phyloP scores from a whole-genome alignment of 2,113 vertebrate species.

The Panthera tigris region DNA sequence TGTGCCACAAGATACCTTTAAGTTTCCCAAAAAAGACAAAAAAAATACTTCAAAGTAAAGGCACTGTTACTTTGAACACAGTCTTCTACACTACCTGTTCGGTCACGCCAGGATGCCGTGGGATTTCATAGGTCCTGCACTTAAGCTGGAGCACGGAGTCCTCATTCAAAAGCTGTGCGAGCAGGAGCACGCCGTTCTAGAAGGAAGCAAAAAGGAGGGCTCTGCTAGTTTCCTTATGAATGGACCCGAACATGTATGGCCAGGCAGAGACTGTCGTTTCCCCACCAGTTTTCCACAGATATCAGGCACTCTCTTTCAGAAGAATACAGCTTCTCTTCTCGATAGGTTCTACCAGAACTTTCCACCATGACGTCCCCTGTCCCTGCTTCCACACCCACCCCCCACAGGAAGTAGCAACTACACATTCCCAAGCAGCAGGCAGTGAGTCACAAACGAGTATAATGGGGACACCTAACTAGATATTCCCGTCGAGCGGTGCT shows the following conservation, averaged over 20 bases:
- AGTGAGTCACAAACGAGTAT: background rate
- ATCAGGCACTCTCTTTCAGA: background rate
- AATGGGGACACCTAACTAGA: fast-evolving
- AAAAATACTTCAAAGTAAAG: background rate
- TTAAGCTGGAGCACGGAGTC: constrained; percentile 95
- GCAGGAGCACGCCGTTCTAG: constrained; percentile 94
- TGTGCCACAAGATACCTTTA: background rate
- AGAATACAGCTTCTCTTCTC: background rate
- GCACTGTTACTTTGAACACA: background rate
- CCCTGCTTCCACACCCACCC: background rate
- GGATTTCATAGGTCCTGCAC: constrained; percentile 98
- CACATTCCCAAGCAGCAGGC: background rate
- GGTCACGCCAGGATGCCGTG: constrained; percentile 94
- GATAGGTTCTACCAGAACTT: background rate
- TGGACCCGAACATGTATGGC: fast-evolving
- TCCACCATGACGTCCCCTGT: no score
- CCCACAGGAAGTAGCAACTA: background rate
- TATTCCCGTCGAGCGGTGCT: background rate
- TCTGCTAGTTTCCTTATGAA: background rate
- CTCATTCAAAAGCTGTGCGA: constrained; percentile 96
- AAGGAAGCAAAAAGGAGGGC: constrained; percentile 58
- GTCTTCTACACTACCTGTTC: constrained; percentile 91
- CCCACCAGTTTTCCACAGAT: background rate
- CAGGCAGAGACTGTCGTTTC: background rate
- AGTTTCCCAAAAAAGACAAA: background rate